phyloP scores from a whole-genome alignment of 2,888 invertebrate genomes.

The Microplitis manilae region DNA sequence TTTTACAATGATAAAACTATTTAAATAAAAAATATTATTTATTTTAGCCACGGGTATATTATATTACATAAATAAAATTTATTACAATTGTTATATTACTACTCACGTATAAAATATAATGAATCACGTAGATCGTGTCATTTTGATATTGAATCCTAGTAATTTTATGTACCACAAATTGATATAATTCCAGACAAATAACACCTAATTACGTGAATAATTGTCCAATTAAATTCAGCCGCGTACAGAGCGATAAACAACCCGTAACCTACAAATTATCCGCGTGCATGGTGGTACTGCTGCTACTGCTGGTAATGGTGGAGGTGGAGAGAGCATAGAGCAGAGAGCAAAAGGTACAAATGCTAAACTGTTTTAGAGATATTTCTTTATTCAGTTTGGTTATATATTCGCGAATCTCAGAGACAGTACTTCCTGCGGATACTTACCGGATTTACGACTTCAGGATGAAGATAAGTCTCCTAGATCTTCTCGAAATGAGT shows the following conservation, averaged over 20 bases:
- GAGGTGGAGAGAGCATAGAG: neutral
- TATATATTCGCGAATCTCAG: neutral
- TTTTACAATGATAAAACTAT: neutral
- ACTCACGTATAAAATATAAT: neutral
- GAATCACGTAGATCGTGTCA: constrained; percentile 5
- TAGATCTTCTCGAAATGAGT: constrained; percentile 6
- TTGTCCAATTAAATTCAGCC: constrained; percentile 38
- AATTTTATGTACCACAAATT: constrained; percentile 31
- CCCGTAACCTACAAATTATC: constrained; percentile 18
- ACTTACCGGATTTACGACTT: constrained; percentile 16
- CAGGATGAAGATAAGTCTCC: constrained; percentile 3
- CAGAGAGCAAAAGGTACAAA: neutral
- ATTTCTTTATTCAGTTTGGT: neutral
- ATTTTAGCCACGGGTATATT: neutral
- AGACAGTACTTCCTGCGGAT: constrained; percentile 1
- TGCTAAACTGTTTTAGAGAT: neutral
- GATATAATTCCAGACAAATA: constrained; percentile 33
- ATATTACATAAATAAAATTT: constrained; percentile 5
- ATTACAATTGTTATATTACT: constrained; percentile 7
- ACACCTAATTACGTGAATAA: constrained; percentile 38
- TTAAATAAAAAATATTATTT: neutral
- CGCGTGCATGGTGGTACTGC: constrained; percentile 11
- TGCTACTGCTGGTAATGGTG: neutral
- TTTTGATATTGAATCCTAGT: constrained; percentile 16
- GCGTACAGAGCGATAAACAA: constrained; percentile 33